Base-by-base conservation (phyloP, 2,888 invertebrate genomes). In the Caenorhabditis sulstoni region DNA sequence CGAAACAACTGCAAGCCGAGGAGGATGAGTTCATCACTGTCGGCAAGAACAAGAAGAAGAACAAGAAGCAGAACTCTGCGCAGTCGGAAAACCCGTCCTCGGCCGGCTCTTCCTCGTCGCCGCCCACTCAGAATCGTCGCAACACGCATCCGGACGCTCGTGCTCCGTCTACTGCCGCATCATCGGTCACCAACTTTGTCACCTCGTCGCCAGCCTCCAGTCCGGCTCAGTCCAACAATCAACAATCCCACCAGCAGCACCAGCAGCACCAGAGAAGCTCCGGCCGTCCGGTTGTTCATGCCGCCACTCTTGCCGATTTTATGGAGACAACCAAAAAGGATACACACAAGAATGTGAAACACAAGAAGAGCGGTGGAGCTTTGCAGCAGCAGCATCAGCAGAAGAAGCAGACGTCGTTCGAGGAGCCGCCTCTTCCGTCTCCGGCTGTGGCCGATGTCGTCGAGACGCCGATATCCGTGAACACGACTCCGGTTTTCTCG, bases 1-100 rank as follows among this genome's bases (percentile, higher is more conserved):
- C 79, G 1, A 59, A 66, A 20, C 70, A 79, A 11, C 45, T 71
- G 16, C 37, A 52, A 8, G 39, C 81, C 8, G 71, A 81, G 18
- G 81, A 81, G 22, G 57, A 74, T n/a, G 81, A 79, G 29, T 81
- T 83, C 45, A 77, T 79, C 14, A 74, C 77, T 3, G 83, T 81
- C 16, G 73, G 66, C 39, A 75, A 65, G 29, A 75, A 76, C n/a
- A 66, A 66, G 29, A 81, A 81, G 74, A 83, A 83, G 59, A 78
- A 71, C 16, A 53, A 65, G 20, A 45, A 44, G 29, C 29, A 55
- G 12, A n/a, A n/a, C n/a, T n/a, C n/a, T n/a, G n/a, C n/a, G n/a
- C n/a, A n/a, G n/a, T n/a, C n/a, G n/a, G n/a, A n/a, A n/a, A n/a
- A n/a, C n/a, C n/a, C 58, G 22, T 59, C 70, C 9, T 61, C 70